Conservation (phyloP, 1,140 invertebrate genomes). For the Drosophila repleta region DNA sequence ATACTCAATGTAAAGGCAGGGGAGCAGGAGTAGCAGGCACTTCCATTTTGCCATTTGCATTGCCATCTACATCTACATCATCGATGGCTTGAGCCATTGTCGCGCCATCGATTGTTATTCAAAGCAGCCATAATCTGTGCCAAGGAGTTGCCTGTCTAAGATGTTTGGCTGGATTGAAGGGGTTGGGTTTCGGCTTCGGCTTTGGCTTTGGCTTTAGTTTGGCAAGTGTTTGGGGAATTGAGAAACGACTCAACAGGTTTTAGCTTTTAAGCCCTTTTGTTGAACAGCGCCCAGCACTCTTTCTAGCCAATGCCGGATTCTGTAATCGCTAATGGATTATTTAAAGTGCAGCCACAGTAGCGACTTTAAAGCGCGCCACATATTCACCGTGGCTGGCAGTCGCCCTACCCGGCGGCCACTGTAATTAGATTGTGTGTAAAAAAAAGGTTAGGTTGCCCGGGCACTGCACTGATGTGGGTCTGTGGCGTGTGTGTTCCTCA, state of each 20-base stretch:
- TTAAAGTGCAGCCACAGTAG: conserved; percentile 57
- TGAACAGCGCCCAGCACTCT: conserved; percentile 22
- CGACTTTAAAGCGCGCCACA: conserved; percentile 53
- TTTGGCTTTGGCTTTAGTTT: conserved; percentile 66
- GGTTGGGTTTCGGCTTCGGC: conserved; percentile 42
- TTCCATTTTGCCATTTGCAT: conserved; percentile 63
- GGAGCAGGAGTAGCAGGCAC: conserved; percentile 28
- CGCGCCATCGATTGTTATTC: conserved; percentile 80
- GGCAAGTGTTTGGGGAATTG: conserved; percentile 83
- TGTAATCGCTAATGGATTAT: conserved; percentile 77
- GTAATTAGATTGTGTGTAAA: conserved; percentile 66
- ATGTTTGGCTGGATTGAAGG: conserved; percentile 23
- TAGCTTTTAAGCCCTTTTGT: conserved; percentile 81
- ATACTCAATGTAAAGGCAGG: conserved; percentile 5
- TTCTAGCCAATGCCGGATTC: conserved; percentile 34
- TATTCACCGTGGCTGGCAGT: not conserved
- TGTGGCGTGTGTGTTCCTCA: not conserved
- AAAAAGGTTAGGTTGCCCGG: conserved; percentile 38
- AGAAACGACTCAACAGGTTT: conserved; percentile 83
- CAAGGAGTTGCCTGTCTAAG: conserved; percentile 42
- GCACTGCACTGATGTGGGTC: conserved; percentile 53
- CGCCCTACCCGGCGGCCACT: conserved; percentile 26
- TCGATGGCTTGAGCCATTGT: conserved; percentile 56
- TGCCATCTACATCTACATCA: conserved; percentile 53
- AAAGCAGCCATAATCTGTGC: conserved; percentile 80